Evolutionary conservation across 2,113 vertebrate genomes (phyloP).

Genomic region (Alethe castanea): DNA sequence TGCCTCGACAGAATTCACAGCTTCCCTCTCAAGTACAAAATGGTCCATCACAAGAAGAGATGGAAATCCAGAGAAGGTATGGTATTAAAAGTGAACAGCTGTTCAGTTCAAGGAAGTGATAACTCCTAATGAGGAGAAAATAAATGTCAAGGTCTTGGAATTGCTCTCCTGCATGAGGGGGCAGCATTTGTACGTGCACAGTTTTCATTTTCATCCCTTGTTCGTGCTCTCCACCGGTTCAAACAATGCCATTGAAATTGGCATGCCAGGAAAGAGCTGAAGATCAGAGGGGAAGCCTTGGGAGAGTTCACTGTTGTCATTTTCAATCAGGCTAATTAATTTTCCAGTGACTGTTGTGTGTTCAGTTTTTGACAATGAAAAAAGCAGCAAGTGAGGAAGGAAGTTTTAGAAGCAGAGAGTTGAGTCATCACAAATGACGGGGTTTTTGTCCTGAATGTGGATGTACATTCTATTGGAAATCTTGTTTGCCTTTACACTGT

Average conservation of each 20-base stretch:
- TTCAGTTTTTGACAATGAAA: neutral
- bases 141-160: neutral
- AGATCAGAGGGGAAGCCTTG: neutral
- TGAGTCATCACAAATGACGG: neutral
- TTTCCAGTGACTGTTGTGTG: neutral
- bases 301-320: neutral
- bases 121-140: neutral
- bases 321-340: neutral
- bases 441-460: neutral
- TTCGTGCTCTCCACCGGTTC: neutral
- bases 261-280: neutral
- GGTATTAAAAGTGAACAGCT: neutral
- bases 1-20: slow-evolving; percentile 88
- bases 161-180: neutral
- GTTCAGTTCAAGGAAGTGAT: neutral
- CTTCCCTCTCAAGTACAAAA: slow-evolving; percentile 89
- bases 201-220: neutral
- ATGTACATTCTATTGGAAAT: neutral
- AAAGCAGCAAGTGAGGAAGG: neutral
- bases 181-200: neutral
- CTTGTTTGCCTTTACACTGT: neutral
- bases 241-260: neutral
- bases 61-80: slow-evolving; percentile 95
- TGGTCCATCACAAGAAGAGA: slow-evolving; percentile 91
- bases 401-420: neutral